Evolutionary conservation across 2,888 invertebrate genomes (phyloP), one percentile per base, ranked within the genome.

Genomic region (Iselma pallidipennis): DNA sequence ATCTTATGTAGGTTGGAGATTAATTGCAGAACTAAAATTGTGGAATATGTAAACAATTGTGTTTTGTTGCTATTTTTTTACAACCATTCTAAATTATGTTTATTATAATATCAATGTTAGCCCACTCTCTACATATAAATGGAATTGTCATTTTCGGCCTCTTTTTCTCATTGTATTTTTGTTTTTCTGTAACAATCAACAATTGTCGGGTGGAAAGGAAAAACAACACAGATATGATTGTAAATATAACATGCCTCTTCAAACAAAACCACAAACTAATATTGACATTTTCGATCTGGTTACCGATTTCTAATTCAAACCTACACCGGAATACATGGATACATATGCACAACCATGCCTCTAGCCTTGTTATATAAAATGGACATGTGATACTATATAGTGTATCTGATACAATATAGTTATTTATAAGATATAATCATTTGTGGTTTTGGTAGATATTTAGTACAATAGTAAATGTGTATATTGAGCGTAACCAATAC

Each of bases 201-300:
- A n/a, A n/a, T n/a, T 19, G 9, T 7, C 7, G 4, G 9, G 7
- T 14, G 37, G 10, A 45, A 45, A 1, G 21, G 21, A 45, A 21
- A 14, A 37, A 37, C 37, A 37, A 45, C 12, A 12, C 12, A 12
- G 45, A 45, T 45, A 7, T 21, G 19, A 4, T 45, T 12, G 16
- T 16, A 37, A 45, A 45, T 4, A 45, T 5, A 21, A 4, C 16
- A 45, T 31, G 48, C 56, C 29, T 57, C 51, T 49, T 31, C 61
- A 53, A 52, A 61, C 49, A 61, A 48, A 55, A 31, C 56, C 56
- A 45, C 53, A 49, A 57, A 49, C 52, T 53, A 61, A 57, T 61
- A 61, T 61, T 61, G 61, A 61, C 56, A 56, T 48, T 55, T 53
- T 51, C 61, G 56, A 61, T 55, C 51, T 56, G 56, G 50, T 42